Conservation (phyloP, 2,113 vertebrate species). For the Pangasianodon gigas region DNA sequence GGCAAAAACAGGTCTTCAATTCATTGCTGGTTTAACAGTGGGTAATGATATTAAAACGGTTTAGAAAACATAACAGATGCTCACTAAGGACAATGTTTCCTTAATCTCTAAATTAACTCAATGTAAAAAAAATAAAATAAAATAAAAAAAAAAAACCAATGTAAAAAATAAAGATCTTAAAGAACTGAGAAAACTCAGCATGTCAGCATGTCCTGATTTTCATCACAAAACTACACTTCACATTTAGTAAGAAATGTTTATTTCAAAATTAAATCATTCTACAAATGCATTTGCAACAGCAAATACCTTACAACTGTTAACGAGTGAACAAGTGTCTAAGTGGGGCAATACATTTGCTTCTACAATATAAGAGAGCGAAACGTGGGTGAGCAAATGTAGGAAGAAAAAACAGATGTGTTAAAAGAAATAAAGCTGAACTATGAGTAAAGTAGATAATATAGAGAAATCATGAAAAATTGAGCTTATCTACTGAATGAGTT, state of each 20-base stretch:
- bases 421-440: conserved; percentile 11
- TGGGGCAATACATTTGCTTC: conserved; percentile 36
- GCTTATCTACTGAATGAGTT: background rate
- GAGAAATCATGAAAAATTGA: background rate
- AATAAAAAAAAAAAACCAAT: too few relatives aligned
- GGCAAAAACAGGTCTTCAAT: too few relatives aligned
- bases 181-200: background rate
- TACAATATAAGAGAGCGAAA: background rate
- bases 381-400: conserved; percentile 7
- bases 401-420: background rate
- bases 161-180: background rate
- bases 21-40: too few relatives aligned
- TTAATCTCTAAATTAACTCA: too few relatives aligned
- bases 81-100: too few relatives aligned
- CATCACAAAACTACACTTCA: background rate
- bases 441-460: background rate
- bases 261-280: conserved; percentile 67
- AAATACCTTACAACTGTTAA: conserved; percentile 62
- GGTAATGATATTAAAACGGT: too few relatives aligned
- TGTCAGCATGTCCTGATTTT: background rate
- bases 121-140: background rate
- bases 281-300: conserved; percentile 64
- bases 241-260: conserved; percentile 73
- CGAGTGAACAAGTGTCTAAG: conserved; percentile 62
- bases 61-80: too few relatives aligned